Base-by-base conservation (phyloP, 2,888 invertebrate species). In the Rapana venosa region DNA sequence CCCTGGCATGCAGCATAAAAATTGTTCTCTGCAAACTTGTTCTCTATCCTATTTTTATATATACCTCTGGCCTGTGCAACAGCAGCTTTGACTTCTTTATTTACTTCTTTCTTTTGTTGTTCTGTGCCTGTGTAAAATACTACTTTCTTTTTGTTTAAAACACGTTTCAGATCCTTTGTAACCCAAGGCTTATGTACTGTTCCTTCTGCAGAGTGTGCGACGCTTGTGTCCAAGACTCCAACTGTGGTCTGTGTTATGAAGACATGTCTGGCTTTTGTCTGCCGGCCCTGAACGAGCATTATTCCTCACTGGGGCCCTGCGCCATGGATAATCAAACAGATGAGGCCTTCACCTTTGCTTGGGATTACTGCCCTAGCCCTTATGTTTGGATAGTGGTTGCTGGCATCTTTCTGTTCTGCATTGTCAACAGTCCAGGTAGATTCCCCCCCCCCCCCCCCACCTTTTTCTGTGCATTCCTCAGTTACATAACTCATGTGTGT, bases 401-500 rank as follows among this genome's bases (percentile, higher is more conserved):
- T 2, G 96, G 96, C 11, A 93, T 97, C 47, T 94, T 95, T 0
- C 91, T 96, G 17, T 97, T 96, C 92, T 94, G 97, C 20, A 93
- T 96, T 87, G 96, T 95, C 90, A 97, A 96, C 93, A 96, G 96
- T 70, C 96, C 96, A 91, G 94, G 95, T 95, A 90, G 17, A 35
- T 8, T n/a, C 6, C 15, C 74, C 30, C 30, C n/a, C 2, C 8
- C 26, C 26, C 22, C 8, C 26, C 22, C 61, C 17, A 61, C 17
- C n/a, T 74, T 74, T 74, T 30, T 74, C 26, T 30, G 74, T 30
- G 8, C 26, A 15, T 20, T 5, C 13, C 26, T 20, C 26, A 66
- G 66, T 22, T 20, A 66, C 5, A 5, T 22, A 66, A 66, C 26
- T 66, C 66, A 66, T 20, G 17, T 22, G 20, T 6, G 15, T 66